Conservation (phyloP, 2,888 invertebrate species). For the Pseudoips prasinana region DNA sequence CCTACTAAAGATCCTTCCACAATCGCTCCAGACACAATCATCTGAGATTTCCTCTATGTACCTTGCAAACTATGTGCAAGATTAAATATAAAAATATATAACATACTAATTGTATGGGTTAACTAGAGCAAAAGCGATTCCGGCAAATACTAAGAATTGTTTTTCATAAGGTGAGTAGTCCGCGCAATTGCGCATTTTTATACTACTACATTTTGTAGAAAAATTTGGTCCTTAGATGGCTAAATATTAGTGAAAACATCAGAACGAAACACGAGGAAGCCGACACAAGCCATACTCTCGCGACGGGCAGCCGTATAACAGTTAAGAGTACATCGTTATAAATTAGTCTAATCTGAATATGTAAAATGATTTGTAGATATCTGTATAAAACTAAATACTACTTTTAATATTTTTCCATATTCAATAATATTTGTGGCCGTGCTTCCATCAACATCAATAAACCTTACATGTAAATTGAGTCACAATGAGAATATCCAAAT, state of each 20-base stretch:
- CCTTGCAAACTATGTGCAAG: too few relatives aligned
- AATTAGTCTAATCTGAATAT: conserved; percentile 44
- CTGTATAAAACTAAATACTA: conserved; percentile 60
- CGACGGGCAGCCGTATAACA: conserved; percentile 13
- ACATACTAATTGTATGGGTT: too few relatives aligned
- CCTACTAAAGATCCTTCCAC: conserved; percentile 14
- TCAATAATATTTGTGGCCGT: conserved; percentile 36
- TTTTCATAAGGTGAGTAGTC: too few relatives aligned
- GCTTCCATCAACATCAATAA: conserved; percentile 46
- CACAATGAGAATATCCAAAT: conserved; percentile 38
- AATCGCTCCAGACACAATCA: too few relatives aligned
- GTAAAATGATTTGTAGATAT: conserved; percentile 49
- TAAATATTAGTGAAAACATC: conserved; percentile 27
- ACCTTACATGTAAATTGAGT: conserved; percentile 39
- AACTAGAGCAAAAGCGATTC: too few relatives aligned
- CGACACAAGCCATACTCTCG: conserved; percentile 23
- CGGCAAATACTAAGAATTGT: too few relatives aligned
- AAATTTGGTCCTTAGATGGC: conserved; percentile 37
- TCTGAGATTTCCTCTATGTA: too few relatives aligned
- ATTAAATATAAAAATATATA: too few relatives aligned
- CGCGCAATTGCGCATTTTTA: too few relatives aligned
- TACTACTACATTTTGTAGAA: conserved; percentile 14
- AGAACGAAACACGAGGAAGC: conserved; percentile 25
- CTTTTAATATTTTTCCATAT: conserved; percentile 45
- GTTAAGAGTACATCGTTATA: conserved; percentile 22